These are phyloP conservation scores for Malacosoma neustria DNA, from an alignment of 2,888 invertebrate species.

Conservation along the genomic window DNA sequence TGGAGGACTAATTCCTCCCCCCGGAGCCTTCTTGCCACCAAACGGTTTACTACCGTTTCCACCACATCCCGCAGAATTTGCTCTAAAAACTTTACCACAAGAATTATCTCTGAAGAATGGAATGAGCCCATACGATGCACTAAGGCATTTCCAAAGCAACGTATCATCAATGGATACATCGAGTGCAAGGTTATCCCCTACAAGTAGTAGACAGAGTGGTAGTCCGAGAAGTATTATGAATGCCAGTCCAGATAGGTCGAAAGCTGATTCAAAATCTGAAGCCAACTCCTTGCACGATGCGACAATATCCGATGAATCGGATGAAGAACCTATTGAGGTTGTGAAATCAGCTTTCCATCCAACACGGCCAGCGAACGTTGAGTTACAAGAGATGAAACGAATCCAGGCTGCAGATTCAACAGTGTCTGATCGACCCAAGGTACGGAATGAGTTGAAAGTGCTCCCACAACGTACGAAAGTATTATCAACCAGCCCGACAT, in stretches of 20 bases:
- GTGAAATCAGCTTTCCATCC: constrained; percentile 85
- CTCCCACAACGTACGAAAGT: constrained; percentile 69
- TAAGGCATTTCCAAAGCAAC: constrained; percentile 60
- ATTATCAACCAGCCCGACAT: constrained; percentile 62
- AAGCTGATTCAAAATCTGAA: constrained; percentile 74
- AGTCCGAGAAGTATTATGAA: constrained; percentile 64
- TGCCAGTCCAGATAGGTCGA: constrained; percentile 63
- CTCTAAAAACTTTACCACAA: constrained; percentile 60
- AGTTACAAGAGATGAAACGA: constrained; percentile 69
- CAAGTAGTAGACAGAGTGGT: constrained; percentile 70
- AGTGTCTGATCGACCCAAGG: constrained; percentile 62
- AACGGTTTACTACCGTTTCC: constrained; percentile 70
- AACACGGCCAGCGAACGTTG: constrained; percentile 75
- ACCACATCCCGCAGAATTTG: constrained; percentile 67
- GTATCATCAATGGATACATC: constrained; percentile 62
- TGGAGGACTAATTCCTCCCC: constrained; percentile 72
- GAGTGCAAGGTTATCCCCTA: constrained; percentile 68
- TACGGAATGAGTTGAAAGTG: constrained; percentile 75
- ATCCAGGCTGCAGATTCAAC: constrained; percentile 77
- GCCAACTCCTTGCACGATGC: constrained; percentile 78
- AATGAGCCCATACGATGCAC: constrained; percentile 74
- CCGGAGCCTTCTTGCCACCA: constrained; percentile 73
- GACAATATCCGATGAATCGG: constrained; percentile 77
- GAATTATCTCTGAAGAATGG: constrained; percentile 71
- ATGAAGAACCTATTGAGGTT: constrained; percentile 83